Conservation (phyloP, 1,140 invertebrate species). For the Microplitis mediator region DNA sequence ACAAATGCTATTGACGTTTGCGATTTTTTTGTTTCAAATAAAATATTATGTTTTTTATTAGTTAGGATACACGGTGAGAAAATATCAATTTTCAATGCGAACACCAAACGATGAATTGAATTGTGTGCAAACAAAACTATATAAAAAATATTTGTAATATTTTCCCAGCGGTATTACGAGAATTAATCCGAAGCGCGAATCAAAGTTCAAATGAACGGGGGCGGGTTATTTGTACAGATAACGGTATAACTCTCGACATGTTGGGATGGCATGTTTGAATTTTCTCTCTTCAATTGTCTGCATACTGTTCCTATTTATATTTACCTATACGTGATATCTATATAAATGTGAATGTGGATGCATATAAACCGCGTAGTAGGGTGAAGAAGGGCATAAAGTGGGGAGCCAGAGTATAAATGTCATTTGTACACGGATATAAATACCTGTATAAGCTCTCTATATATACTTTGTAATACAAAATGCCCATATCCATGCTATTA, state of each 20-base stretch:
- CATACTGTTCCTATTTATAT: neutral
- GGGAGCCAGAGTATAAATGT: neutral
- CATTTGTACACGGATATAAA: neutral
- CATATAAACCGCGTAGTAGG: too few relatives aligned
- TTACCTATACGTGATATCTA: neutral
- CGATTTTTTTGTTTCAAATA: too few relatives aligned
- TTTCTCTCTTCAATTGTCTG: constrained; percentile 12
- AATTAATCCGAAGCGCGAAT: constrained; percentile 8
- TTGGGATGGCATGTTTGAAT: constrained; percentile 5
- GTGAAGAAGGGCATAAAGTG: too few relatives aligned
- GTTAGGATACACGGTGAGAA: too few relatives aligned
- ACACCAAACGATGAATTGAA: too few relatives aligned
- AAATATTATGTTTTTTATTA: too few relatives aligned
- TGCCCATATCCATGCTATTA: neutral
- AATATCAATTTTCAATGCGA: too few relatives aligned
- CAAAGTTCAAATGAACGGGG: constrained; percentile 9
- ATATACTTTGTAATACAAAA: neutral
- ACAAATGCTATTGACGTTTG: too few relatives aligned
- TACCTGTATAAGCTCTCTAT: neutral
- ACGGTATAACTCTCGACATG: constrained; percentile 15
- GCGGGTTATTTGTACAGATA: constrained; percentile 16
- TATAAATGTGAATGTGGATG: too few relatives aligned
- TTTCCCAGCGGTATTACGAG: neutral
- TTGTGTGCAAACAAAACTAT: neutral
- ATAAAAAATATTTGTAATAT: constrained; percentile 5